Base-by-base conservation (phyloP, 2,113 vertebrate genomes). In the Muscicapa adusta region DNA sequence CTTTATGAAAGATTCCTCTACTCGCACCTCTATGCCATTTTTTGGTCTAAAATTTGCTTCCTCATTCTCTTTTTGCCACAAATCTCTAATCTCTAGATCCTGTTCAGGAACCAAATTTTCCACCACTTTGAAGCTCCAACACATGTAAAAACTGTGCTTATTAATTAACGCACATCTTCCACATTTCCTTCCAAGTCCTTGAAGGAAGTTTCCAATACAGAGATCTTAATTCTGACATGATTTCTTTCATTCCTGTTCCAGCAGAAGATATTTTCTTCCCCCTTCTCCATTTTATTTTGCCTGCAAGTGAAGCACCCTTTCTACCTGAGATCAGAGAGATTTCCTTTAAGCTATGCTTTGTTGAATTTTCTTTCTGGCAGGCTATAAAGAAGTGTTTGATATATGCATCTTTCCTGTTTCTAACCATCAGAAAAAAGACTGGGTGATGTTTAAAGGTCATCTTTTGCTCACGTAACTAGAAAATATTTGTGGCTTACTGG, bases 181-280 rank as follows among this genome's bases (percentile, higher is more conserved):
- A 81, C 33, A 45, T 33, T 78, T 92, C 61, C 36, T 91, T 93
- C 80, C 87, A 96, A 91, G 72, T 51, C 62, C 91, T 93, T 88
- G 62, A 95, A 94, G 85, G 80, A 93, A 87, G 73, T 66, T 91
- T 91, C 58, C 58, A 94, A 29, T 29, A 34, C 1, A 66, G 70
- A 89, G 54, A 79, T 91, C 50, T 88, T 57, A 90, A 65, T 85
- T 79, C 67, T 94, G 85, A 74, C 43, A 50, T 8, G 20, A 73
- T 76, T 91, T 83, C 71, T 95, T 96, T 89, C 5, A 88, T 88
- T 93, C 80, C 72, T 85, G 51, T 89, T 96, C 78, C 88, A 95
- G 67, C 34, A 93, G 42, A 88, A 82, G 50, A 26, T 18, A 36
- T 48, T 82, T 94, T 90, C 67, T 80, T 86, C 53, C 34, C 14